A percentile compares a stretch with the other conserved stretches of the same genome.
phyloP scores from a whole-genome alignment of 2,113 vertebrate genomes.

The Nycticryphes semicollaris region DNA sequence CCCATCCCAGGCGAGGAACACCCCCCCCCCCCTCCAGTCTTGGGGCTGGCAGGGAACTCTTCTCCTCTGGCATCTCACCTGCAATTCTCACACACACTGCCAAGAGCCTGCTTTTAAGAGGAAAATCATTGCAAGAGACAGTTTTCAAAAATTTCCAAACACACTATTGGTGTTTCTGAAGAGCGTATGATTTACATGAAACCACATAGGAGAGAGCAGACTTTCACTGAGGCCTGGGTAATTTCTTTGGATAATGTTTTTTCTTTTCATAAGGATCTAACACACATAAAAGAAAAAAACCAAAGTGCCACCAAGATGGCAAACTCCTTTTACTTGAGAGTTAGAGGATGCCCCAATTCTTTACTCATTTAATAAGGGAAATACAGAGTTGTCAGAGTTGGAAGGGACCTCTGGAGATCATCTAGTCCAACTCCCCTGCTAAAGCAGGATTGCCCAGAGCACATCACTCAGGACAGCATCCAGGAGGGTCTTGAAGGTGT shows the following conservation, averaged over 20 bases:
- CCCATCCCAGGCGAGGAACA: neutral
- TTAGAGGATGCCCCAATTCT: neutral
- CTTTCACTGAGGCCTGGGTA: neutral
- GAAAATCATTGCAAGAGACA: neutral
- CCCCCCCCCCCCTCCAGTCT: neutral
- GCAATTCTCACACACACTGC: fast-evolving
- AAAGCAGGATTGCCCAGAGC: too few relatives aligned
- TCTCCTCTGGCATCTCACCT: neutral
- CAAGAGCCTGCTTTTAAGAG: neutral
- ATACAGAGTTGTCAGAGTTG: too few relatives aligned
- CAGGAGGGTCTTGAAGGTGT: too few relatives aligned
- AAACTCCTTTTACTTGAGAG: neutral
- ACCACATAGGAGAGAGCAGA: neutral
- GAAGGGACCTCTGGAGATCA: too few relatives aligned
- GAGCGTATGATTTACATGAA: neutral
- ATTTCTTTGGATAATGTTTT: neutral
- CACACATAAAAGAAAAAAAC: neutral
- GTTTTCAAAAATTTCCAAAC: neutral
- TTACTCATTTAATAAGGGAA: neutral
- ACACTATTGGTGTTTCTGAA: neutral
- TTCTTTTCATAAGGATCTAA: neutral
- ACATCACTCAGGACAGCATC: too few relatives aligned
- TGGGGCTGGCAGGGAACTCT: neutral
- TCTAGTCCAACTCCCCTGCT: too few relatives aligned
- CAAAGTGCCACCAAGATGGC: neutral